phyloP scores from a whole-genome alignment of 1,140 invertebrate species.

The Metopolophium dirhodum region DNA sequence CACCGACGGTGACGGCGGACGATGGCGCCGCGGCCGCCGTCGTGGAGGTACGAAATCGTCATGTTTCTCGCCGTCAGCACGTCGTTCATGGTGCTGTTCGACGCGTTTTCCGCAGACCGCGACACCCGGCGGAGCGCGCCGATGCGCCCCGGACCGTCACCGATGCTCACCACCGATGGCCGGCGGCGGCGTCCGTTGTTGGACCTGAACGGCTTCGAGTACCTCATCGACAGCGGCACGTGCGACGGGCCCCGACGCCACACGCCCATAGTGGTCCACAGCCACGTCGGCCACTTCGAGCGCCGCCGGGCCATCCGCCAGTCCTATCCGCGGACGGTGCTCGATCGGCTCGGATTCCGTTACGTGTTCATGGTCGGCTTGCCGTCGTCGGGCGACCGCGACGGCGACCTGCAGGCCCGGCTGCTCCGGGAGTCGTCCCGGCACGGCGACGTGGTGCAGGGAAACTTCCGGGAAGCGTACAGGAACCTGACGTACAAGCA shows the following conservation, averaged over 20 bases:
- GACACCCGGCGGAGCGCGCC: neutral
- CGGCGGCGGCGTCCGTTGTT: neutral
- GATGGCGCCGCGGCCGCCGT: too few species aligned
- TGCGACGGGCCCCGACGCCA: neutral
- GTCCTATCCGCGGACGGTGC: neutral
- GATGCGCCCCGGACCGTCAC: too few species aligned
- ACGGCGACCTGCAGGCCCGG: constrained; percentile 62
- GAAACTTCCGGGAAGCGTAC: constrained; percentile 79
- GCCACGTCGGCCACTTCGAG: constrained; percentile 5
- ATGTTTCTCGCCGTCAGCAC: neutral
- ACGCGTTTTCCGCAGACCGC: neutral
- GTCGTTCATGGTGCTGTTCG: neutral
- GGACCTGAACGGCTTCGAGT: neutral
- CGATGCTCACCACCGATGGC: neutral
- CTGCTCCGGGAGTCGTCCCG: constrained; percentile 69
- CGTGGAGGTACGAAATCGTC: neutral
- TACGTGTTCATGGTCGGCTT: constrained; percentile 20
- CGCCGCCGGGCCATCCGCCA: neutral
- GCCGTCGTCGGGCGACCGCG: neutral
- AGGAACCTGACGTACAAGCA: constrained; percentile 88
- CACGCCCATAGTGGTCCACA: constrained; percentile 35
- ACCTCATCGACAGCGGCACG: neutral
- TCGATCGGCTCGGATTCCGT: constrained; percentile 1
- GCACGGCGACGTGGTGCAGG: constrained; percentile 78
- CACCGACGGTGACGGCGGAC: neutral